A percentile compares a stretch with the other conserved stretches of the same genome.
phyloP scores from a whole-genome alignment of 2,888 invertebrate genomes.

The Calephelis perditalis region DNA sequence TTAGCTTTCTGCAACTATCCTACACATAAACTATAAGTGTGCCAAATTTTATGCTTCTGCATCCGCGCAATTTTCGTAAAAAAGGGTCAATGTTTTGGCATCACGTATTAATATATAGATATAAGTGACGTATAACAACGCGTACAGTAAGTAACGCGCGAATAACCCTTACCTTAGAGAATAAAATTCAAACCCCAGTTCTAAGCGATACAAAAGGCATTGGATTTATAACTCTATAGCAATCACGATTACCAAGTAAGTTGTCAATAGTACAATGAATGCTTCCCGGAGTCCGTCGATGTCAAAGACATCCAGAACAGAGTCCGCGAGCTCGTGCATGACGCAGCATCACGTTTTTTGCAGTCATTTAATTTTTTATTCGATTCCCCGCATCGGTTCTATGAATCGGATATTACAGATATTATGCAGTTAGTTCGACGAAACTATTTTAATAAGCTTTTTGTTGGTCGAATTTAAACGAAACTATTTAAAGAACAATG shows the following conservation, averaged over 20 bases:
- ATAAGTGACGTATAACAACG: too few species aligned
- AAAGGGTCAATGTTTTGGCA: too few species aligned
- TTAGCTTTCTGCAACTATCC: too few species aligned
- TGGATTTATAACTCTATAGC: conserved; percentile 2
- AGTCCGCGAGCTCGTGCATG: conserved; percentile 30
- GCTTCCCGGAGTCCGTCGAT: conserved; percentile 16
- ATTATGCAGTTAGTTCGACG: conserved; percentile 23
- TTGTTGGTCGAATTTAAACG: conserved; percentile 15
- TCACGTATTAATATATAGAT: too few species aligned
- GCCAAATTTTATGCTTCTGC: too few species aligned
- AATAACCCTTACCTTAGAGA: too few species aligned
- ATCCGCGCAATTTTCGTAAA: too few species aligned
- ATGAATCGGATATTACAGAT: conserved; percentile 24
- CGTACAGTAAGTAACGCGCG: too few species aligned
- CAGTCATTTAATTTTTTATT: conserved; percentile 23
- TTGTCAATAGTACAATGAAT: conserved; percentile 5
- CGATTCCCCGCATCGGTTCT: conserved; percentile 22
- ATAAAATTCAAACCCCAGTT: too few species aligned
- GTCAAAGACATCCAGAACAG: conserved; percentile 32
- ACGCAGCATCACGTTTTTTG: conserved; percentile 30
- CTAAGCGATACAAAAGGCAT: not conserved
- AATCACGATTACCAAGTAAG: conserved; percentile 5
- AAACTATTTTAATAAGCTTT: conserved; percentile 22
- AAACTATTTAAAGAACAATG: conserved; percentile 5
- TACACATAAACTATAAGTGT: too few species aligned